These are phyloP conservation scores for Calameuta pallipes DNA, from an alignment of 2,888 invertebrate genomes.

Conservation along the genomic window DNA sequence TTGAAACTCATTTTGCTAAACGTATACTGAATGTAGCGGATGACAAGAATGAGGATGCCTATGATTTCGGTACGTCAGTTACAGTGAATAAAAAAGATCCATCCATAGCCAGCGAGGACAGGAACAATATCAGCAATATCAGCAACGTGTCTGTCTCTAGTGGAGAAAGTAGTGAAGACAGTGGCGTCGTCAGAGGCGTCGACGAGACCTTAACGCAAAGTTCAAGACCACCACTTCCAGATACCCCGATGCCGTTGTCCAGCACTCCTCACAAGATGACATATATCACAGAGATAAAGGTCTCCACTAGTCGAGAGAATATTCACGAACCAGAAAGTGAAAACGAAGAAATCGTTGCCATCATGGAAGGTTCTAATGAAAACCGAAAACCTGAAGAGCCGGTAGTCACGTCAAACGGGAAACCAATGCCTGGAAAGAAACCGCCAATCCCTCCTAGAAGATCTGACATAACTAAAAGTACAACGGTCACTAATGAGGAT, in stretches of 20 bases:
- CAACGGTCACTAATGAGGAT: conserved; percentile 38
- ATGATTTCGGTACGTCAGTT: conserved; percentile 50
- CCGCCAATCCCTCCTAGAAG: conserved; percentile 69
- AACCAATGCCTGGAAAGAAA: conserved; percentile 55
- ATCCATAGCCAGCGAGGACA: conserved; percentile 42
- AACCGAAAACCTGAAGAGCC: conserved; percentile 31
- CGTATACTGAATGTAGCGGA: conserved; percentile 35
- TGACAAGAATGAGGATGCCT: conserved; percentile 40
- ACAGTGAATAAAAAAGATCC: conserved; percentile 49
- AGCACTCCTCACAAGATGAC: conserved; percentile 66
- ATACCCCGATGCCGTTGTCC: conserved; percentile 60
- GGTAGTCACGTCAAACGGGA: conserved; percentile 55
- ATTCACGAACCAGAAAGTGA: conserved; percentile 28
- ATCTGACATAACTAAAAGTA: conserved; percentile 58
- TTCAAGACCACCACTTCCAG: conserved; percentile 62
- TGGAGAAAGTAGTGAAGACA: conserved; percentile 59
- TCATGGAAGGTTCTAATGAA: conserved; percentile 36
- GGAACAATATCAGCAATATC: conserved; percentile 37
- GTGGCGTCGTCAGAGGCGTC: conserved; percentile 53
- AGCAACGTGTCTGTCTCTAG: conserved; percentile 62
- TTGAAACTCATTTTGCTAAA: conserved; percentile 45
- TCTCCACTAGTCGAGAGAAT: conserved; percentile 64
- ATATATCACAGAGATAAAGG: conserved; percentile 81
- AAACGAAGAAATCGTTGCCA: conserved; percentile 37
- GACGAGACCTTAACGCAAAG: conserved; percentile 37